Conservation (phyloP, 2,888 invertebrate genomes). For the Eupithecia inturbata region DNA sequence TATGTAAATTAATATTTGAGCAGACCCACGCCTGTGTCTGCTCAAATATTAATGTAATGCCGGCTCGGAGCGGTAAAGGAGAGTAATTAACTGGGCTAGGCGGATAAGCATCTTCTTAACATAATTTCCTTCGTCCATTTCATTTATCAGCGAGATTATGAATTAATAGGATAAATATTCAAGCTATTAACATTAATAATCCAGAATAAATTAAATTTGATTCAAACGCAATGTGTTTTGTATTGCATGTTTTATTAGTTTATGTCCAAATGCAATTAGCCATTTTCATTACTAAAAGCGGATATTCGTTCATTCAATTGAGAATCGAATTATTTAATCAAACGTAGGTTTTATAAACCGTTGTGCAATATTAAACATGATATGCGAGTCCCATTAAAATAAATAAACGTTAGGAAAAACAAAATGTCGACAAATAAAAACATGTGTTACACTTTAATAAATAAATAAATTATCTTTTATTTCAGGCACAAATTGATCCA, state of each 20-base stretch:
- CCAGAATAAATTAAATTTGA: conserved; percentile 6
- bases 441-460: not conserved
- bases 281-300: conserved; percentile 35
- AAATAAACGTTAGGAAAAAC: not conserved
- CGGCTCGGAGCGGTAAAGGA: not conserved
- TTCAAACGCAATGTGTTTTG: not conserved
- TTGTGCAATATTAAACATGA: not conserved
- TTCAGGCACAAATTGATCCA: too few species aligned
- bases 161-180: conserved; percentile 7
- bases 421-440: not conserved
- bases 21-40: not conserved
- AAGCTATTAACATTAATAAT: not conserved
- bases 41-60: not conserved
- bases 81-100: not conserved
- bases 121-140: not conserved
- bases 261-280: conserved; percentile 10
- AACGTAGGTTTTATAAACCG: conserved; percentile 5
- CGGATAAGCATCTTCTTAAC: conserved; percentile 1
- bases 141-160: not conserved
- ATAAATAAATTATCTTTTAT: too few species aligned
- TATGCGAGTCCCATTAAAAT: not conserved
- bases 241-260: conserved; percentile 17
- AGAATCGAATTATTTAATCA: conserved; percentile 1
- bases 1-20: not conserved
- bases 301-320: conserved; percentile 26